Evolutionary conservation across 2,113 vertebrate genomes (phyloP).

Genomic region (Melanotaenia duboulayi): DNA sequence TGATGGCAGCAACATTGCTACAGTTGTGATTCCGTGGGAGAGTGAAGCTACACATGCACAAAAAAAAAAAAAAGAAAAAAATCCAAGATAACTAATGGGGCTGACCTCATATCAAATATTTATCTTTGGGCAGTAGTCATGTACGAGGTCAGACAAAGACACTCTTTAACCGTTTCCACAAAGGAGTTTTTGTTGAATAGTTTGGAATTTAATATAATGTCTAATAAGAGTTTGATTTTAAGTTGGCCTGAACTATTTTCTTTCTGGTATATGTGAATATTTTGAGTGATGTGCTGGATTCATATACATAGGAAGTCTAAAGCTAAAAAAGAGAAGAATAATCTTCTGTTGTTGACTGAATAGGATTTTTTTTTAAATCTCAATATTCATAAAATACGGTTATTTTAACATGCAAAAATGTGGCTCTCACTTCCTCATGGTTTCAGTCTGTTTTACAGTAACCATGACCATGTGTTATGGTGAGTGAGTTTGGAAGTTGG

Average conservation of each 20-base stretch:
- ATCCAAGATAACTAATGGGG: not conserved
- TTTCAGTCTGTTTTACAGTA: not conserved
- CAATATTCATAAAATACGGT: no score
- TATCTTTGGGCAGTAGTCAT: not conserved
- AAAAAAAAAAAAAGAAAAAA: not conserved
- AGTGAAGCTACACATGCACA: not conserved
- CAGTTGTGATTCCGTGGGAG: conserved; percentile 8
- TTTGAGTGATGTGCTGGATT: not conserved
- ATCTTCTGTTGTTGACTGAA: no score
- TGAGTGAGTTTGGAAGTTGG: not conserved
- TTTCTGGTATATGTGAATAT: not conserved
- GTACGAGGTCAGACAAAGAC: not conserved
- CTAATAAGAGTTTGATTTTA: not conserved
- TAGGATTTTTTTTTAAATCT: no score
- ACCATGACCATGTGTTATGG: not conserved
- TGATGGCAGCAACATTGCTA: not conserved
- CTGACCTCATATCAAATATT: conserved; percentile 6
- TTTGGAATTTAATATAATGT: not conserved
- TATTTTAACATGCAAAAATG: not conserved
- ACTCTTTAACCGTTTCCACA: not conserved
- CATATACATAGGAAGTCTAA: not conserved
- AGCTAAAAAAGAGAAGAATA: not conserved
- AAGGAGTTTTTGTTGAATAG: not conserved
- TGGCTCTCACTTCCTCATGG: not conserved
- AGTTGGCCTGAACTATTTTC: not conserved